Percentiles rank a stretch among this genome's conserved stretches.
Conservation (phyloP, 1,140 invertebrate genomes). For the Heliothis subflexa region DNA sequence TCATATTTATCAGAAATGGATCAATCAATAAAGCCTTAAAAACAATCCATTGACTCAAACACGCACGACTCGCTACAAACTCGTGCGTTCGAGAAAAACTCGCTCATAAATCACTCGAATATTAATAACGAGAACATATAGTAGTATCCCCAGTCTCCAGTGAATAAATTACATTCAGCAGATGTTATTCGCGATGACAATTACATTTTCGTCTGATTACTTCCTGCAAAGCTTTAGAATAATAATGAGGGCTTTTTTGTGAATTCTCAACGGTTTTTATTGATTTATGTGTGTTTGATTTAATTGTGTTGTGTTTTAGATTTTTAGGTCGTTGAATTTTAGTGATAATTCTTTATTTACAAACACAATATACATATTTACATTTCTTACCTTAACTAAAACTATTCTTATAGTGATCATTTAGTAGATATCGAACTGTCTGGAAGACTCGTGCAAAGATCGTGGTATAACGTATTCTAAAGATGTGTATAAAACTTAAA, state of each 20-base stretch:
- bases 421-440: too few species aligned
- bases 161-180: slow-evolving; percentile 61
- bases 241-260: slow-evolving; percentile 56
- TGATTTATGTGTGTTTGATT: slow-evolving; percentile 17
- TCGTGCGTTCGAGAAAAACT: not conserved
- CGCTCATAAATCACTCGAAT: not conserved
- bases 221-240: slow-evolving; percentile 59
- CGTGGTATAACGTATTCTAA: too few species aligned
- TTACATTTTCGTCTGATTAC: slow-evolving; percentile 68
- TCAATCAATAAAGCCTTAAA: too few species aligned
- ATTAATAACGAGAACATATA: slow-evolving; percentile 18
- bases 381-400: too few species aligned
- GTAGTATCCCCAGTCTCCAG: not conserved
- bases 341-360: too few species aligned
- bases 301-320: not conserved
- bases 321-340: not conserved
- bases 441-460: too few species aligned
- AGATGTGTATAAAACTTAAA: too few species aligned
- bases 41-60: not conserved
- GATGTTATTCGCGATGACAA: slow-evolving; percentile 67
- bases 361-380: too few species aligned
- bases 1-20: too few species aligned
- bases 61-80: too few species aligned
- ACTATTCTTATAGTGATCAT: too few species aligned
- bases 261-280: slow-evolving; percentile 10